Conservation (phyloP, 2,888 invertebrate genomes). For the Myopa tessellatipennis region DNA sequence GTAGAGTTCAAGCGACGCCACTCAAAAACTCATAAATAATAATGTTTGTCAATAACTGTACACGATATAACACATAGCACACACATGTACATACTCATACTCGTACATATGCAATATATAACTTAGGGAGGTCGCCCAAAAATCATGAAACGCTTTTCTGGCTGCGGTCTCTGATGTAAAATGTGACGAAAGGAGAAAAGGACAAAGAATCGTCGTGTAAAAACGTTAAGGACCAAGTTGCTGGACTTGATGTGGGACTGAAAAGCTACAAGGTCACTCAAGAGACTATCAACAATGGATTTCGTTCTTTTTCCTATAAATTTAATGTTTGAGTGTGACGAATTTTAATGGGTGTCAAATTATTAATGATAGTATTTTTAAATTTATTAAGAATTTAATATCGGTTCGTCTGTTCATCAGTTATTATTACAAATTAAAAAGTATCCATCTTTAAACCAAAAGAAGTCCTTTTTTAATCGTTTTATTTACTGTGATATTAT, state of each 20-base stretch:
- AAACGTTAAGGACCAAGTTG: background rate
- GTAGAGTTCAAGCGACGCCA: constrained; percentile 62
- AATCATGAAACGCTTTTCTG: background rate
- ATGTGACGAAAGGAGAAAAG: background rate
- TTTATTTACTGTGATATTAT: constrained; percentile 17
- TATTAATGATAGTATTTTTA: constrained; percentile 56
- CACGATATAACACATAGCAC: constrained; percentile 47
- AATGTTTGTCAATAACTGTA: constrained; percentile 65
- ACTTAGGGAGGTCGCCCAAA: background rate
- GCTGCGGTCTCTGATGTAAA: background rate
- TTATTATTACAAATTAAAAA: no score
- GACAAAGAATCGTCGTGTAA: background rate
- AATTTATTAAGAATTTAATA: constrained; percentile 18
- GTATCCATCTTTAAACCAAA: background rate
- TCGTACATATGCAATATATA: background rate
- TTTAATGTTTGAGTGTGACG: constrained; percentile 59
- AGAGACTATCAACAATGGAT: constrained; percentile 55
- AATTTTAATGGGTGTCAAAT: constrained; percentile 62
- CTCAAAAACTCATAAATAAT: constrained; percentile 65
- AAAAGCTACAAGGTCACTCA: constrained; percentile 60
- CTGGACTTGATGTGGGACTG: constrained; percentile 40
- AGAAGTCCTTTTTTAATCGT: constrained; percentile 12
- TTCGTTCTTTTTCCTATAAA: constrained; percentile 45
- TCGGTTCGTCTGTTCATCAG: background rate
- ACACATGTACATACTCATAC: background rate